Conservation (phyloP, 1,140 invertebrate genomes). For the Drosophila leontia region DNA sequence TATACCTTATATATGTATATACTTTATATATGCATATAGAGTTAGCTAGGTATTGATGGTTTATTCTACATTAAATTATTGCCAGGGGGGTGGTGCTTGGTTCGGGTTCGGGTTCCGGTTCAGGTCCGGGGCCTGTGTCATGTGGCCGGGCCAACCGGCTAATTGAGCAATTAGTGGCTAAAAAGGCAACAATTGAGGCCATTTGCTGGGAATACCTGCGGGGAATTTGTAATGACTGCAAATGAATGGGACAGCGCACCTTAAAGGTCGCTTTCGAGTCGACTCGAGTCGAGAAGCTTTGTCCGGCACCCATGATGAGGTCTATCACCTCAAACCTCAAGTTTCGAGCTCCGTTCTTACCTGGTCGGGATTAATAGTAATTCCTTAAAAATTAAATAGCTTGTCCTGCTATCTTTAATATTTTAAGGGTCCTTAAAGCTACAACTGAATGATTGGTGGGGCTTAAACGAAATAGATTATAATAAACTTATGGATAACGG, state of each 20-base stretch:
- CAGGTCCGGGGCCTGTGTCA: constrained; percentile 32
- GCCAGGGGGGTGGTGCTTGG: constrained; percentile 20
- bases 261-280: constrained; percentile 21
- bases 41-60: constrained; percentile 3
- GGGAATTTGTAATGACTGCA: constrained; percentile 57
- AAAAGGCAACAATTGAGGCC: constrained; percentile 59
- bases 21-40: not conserved
- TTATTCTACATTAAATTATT: constrained; percentile 49
- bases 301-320: not conserved
- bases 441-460: no score
- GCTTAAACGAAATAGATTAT: no score
- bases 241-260: constrained; percentile 50
- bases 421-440: no score
- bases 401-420: no score
- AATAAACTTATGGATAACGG: no score
- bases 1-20: constrained; percentile 15
- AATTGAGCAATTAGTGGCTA: constrained; percentile 64
- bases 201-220: constrained; percentile 56
- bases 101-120: constrained; percentile 4
- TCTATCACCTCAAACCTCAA: not conserved
- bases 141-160: constrained; percentile 48
- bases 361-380: not conserved
- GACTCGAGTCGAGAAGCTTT: constrained; percentile 10
- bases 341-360: not conserved
- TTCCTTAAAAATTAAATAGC: no score